Evolutionary conservation across 2,888 invertebrate genomes (phyloP), one percentile per base, ranked within the genome.

Genomic region (Sinhomidia bicolor): DNA sequence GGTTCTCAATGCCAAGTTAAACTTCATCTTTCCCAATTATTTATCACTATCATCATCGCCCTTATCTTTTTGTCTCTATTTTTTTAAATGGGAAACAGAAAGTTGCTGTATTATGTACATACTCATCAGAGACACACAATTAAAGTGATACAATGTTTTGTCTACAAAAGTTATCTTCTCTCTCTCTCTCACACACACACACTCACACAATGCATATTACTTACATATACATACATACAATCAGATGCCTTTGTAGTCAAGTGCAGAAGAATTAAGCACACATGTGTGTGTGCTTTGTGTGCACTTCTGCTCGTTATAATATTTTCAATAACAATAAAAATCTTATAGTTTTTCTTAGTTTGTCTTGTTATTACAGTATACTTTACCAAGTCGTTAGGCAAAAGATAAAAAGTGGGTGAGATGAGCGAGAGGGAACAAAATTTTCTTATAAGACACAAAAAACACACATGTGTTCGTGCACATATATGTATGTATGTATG

Each of bases 381-480:
- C 7, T 36, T n/a, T 26, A 62, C 29, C 9, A 57, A 60, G 26
- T 5, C 47, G n/a, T n/a, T n/a, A n/a, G n/a, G n/a, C n/a, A n/a
- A 29, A 54, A 54, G 26, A 78, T 60, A 60, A 60, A 60, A 60
- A n/a, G n/a, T n/a, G n/a, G n/a, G n/a, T 26, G 26, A 29, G 60
- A 29, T 1, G 12, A 23, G 5, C 23, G 23, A 5, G 26, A 62
- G 57, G 20, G 65, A 65, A 65, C 14, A 65, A 65, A 65, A 32
- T n/a, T n/a, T n/a, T n/a, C 5, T 4, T 44, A 57, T 17, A 60
- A 62, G 62, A 62, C 62, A n/a, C n/a, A n/a, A n/a, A 80, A 62
- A 65, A 81, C 7, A 44, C 23, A 81, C 81, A 81, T 44, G 62
- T 62, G 81, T 54, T n/a, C 51, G n/a, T n/a, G n/a, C n/a, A n/a